phyloP scores from a whole-genome alignment of 35 echinoderm and acorn worm species.

The Strongylocentrotus purpuratus region DNA sequence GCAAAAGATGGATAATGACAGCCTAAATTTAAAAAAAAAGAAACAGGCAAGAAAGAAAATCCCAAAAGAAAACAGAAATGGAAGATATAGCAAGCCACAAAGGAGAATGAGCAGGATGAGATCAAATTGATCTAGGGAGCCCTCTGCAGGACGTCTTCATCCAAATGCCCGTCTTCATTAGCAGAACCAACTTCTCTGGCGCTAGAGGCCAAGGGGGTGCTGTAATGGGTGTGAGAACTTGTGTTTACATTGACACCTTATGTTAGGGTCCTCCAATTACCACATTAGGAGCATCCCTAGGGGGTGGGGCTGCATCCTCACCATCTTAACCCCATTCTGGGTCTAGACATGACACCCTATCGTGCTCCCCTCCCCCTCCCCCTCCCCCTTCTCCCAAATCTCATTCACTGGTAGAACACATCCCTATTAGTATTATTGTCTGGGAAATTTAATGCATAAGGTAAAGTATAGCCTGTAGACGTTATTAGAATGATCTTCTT shows the following conservation, averaged over 20 bases:
- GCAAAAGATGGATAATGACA: background rate
- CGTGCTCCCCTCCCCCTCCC: too few species aligned
- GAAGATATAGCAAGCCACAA: background rate
- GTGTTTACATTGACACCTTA: slow-evolving; percentile 10
- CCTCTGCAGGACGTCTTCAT: background rate
- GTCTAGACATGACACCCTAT: background rate
- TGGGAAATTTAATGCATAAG: background rate
- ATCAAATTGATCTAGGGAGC: background rate
- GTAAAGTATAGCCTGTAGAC: too few species aligned
- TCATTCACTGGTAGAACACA: background rate
- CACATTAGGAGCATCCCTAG: background rate
- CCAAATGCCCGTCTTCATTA: slow-evolving; percentile 1
- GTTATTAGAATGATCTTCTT: too few species aligned
- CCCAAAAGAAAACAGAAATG: background rate
- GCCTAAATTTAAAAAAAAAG: too few species aligned
- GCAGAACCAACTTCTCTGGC: background rate
- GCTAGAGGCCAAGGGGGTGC: background rate
- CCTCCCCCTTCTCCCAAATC: background rate
- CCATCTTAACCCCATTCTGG: background rate
- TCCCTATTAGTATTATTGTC: background rate
- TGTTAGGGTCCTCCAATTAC: background rate
- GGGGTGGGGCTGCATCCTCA: background rate
- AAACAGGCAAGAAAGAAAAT: background rate
- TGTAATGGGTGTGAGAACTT: background rate
- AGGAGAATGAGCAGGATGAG: background rate